Evolutionary conservation across 2,888 invertebrate species (phyloP), one percentile per base, ranked within the genome.

Genomic region (Dryadula phaetusa): DNA sequence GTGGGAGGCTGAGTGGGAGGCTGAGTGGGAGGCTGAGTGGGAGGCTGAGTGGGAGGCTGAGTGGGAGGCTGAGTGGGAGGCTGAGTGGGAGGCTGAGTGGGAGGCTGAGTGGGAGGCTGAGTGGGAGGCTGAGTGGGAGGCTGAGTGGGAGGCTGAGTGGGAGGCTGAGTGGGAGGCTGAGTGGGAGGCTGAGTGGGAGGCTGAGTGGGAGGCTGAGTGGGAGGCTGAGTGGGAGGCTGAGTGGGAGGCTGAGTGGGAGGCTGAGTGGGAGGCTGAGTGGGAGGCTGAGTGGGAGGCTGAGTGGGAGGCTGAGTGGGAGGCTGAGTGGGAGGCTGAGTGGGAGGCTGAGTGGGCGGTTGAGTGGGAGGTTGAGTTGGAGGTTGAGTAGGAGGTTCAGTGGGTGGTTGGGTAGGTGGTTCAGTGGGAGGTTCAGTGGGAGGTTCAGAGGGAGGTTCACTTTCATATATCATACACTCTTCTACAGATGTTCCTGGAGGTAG

Each of bases 401-500:
- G 28, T 0, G 61, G 37, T 0, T 28, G 32, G 7, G 69, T 52
- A 1, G 70, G 37, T 0, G 52, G 8, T 18, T n/a, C n/a, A 5
- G 56, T 65, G 1, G 72, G 20, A 16, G 62, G 64, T 10, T 46
- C 18, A 14, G 40, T 56, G 5, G 62, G 37, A 14, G 65, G 53
- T 44, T 34, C 16, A 25, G 54, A 44, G 12, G n/a, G 42, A 0
- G 46, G 34, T 22, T 58, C 62, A 2, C 64, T 46, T 37, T 34
- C 67, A 61, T 70, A 87, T 16, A 84, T 70, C 18, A 34, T n/a
- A 67, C 70, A 68, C 6, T 64, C 37, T 49, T 70, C 69, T 14
- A 62, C 63, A 12, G 54, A 34, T 6, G 52, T 18, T 20, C 7
- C 16, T 40, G 76, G 73, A 20, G 76, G 74, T 46, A 74, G 70